These are phyloP conservation scores for Pseudomyrmex pallidus DNA, from an alignment of 1,140 invertebrate genomes.

Conservation along the genomic window DNA sequence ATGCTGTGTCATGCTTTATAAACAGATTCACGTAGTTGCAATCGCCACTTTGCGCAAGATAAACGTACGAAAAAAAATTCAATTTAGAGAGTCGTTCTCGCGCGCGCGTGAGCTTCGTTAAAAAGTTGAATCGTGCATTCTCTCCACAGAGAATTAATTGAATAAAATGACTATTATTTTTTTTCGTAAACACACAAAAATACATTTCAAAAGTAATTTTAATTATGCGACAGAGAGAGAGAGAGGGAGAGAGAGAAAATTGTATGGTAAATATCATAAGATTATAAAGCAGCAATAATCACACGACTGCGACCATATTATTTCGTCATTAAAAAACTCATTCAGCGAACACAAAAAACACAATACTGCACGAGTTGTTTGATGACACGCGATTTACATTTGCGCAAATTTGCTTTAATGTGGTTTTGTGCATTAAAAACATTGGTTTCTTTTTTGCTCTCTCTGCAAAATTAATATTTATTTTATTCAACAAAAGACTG, in stretches of 20 bases:
- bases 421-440: too few relatives aligned
- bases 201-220: slow-evolving; percentile 5
- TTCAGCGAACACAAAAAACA: too few relatives aligned
- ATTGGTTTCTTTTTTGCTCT: too few relatives aligned
- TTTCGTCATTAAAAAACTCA: too few relatives aligned
- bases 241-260: background rate
- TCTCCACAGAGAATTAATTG: slow-evolving; percentile 19
- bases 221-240: background rate
- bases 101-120: background rate
- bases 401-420: too few relatives aligned
- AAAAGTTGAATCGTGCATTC: slow-evolving; percentile 33
- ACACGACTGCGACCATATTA: too few relatives aligned
- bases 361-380: too few relatives aligned
- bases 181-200: slow-evolving; percentile 27
- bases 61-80: slow-evolving; percentile 54
- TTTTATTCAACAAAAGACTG: too few relatives aligned
- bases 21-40: slow-evolving; percentile 56
- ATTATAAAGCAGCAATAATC: too few relatives aligned
- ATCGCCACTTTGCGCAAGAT: slow-evolving; percentile 46
- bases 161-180: slow-evolving; percentile 39
- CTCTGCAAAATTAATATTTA: too few relatives aligned
- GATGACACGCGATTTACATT: too few relatives aligned
- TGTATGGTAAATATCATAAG: background rate
- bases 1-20: slow-evolving; percentile 49
- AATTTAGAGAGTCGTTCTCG: slow-evolving; percentile 42